Evolutionary conservation across 2,888 invertebrate species (phyloP).

Genomic region (Anthrax anthrax): DNA sequence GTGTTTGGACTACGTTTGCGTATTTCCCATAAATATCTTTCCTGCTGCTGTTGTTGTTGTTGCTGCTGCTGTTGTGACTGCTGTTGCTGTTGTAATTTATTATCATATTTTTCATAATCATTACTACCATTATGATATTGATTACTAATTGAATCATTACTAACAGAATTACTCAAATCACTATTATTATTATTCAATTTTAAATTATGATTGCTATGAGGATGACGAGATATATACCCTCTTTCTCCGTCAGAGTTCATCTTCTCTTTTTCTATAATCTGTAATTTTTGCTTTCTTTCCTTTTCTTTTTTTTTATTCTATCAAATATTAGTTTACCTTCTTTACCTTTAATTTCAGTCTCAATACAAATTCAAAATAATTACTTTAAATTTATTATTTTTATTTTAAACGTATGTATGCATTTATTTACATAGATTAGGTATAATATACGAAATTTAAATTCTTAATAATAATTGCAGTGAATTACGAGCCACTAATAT

Average conservation of each 20-base stretch:
- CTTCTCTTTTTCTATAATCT: neutral
- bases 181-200: neutral
- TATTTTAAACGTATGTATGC: too few species aligned
- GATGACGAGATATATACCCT: conserved; percentile 5
- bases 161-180: neutral
- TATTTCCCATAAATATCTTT: conserved; percentile 34
- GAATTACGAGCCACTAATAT: neutral
- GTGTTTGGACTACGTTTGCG: conserved; percentile 29
- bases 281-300: neutral
- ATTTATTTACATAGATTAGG: too few species aligned
- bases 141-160: conserved; percentile 4
- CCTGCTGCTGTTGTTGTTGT: conserved; percentile 16
- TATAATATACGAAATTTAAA: too few species aligned
- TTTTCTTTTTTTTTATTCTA: neutral
- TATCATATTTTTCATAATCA: neutral
- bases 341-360: neutral
- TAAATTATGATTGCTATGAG: conserved; percentile 4
- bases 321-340: neutral
- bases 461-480: too few species aligned
- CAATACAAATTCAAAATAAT: too few species aligned
- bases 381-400: too few species aligned
- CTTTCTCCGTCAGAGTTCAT: conserved; percentile 9
- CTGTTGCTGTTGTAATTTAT: neutral
- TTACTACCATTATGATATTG: conserved; percentile 2
- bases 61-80: neutral